These are phyloP conservation scores for Agonopterix heracliana DNA, from an alignment of 2,888 invertebrate species.

Conservation along the genomic window DNA sequence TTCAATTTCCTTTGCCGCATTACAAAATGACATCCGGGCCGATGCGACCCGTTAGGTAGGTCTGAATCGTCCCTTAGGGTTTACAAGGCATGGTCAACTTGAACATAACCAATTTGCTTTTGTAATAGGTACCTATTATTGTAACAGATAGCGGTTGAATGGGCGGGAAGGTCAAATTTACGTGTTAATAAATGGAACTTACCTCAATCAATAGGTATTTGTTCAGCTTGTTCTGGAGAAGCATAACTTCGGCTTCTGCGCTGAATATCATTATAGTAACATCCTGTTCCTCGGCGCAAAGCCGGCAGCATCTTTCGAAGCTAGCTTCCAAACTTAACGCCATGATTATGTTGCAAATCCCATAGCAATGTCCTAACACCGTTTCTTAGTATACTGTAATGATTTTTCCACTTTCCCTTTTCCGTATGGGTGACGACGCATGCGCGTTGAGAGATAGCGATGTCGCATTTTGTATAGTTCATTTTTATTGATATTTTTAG, in stretches of 20 bases:
- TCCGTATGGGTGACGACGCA: slow-evolving; percentile 37
- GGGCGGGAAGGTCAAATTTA: too few species aligned
- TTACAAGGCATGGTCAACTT: too few species aligned
- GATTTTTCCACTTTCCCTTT: slow-evolving; percentile 43
- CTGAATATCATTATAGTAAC: slow-evolving; percentile 79
- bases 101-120: too few species aligned
- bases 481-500: slow-evolving; percentile 40
- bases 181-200: slow-evolving; percentile 3
- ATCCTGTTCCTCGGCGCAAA: slow-evolving; percentile 78
- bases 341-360: slow-evolving; percentile 24
- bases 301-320: slow-evolving; percentile 76
- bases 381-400: slow-evolving; percentile 32
- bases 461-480: slow-evolving; percentile 41
- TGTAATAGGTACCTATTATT: too few species aligned
- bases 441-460: slow-evolving; percentile 47
- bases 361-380: slow-evolving; percentile 17
- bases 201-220: slow-evolving; percentile 82
- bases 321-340: slow-evolving; percentile 29
- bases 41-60: too few species aligned
- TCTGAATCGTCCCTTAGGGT: too few species aligned
- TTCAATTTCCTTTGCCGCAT: too few species aligned
- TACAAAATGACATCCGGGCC: too few species aligned
- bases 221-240: slow-evolving; percentile 79
- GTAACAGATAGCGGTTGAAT: too few species aligned
- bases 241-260: slow-evolving; percentile 79